These are phyloP conservation scores for Noctua janthe DNA, from an alignment of 2,888 invertebrate species.

Conservation along the genomic window DNA sequence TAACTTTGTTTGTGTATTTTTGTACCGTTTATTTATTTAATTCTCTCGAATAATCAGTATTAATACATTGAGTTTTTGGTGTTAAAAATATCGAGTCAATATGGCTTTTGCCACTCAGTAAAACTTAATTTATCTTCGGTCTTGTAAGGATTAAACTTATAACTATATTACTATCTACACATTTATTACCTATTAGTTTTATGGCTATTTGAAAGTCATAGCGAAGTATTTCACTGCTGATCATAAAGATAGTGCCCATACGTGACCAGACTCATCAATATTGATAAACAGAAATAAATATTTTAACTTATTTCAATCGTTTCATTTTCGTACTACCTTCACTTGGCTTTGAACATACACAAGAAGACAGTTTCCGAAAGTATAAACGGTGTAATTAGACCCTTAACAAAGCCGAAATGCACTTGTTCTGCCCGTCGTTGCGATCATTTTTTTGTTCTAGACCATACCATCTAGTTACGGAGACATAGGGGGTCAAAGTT, in stretches of 20 bases:
- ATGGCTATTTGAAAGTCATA: conserved; percentile 11
- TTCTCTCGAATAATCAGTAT: conserved; percentile 83
- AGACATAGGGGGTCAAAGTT: too few species aligned
- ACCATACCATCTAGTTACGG: too few species aligned
- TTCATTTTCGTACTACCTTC: conserved; percentile 7
- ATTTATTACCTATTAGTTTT: conserved; percentile 12
- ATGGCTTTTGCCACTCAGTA: conserved; percentile 26
- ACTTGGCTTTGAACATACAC: background rate
- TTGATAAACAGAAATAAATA: conserved; percentile 45
- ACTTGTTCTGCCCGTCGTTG: too few species aligned
- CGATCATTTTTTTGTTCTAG: too few species aligned
- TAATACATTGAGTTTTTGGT: conserved; percentile 65
- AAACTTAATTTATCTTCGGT: background rate
- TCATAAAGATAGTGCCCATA: conserved; percentile 45
- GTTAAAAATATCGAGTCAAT: conserved; percentile 3
- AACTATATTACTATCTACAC: conserved; percentile 17
- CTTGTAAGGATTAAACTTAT: conserved; percentile 1
- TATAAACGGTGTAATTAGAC: background rate
- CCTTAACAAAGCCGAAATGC: too few species aligned
- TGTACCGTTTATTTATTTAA: conserved; percentile 51
- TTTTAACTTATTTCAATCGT: conserved; percentile 26
- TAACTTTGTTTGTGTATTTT: conserved; percentile 68
- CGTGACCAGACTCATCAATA: conserved; percentile 42
- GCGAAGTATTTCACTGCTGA: background rate
- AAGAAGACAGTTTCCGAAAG: background rate